A percentile compares a stretch with the other conserved stretches of the same genome.
phyloP scores from a whole-genome alignment of 2,797 vertebrate genomes.

The Sebastes nivosus region DNA sequence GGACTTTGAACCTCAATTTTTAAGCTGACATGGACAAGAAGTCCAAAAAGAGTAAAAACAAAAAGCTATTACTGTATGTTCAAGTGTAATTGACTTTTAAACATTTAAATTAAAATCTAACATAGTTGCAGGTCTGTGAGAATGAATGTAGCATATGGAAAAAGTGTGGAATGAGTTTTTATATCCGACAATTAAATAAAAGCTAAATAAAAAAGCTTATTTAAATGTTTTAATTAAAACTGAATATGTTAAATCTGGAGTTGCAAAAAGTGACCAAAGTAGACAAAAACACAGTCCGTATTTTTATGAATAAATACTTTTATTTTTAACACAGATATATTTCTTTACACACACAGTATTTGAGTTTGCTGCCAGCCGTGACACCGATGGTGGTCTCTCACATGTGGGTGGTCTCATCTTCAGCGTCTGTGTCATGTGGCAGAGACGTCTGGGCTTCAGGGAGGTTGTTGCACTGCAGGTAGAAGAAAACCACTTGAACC shows the following conservation, averaged over 20 bases:
- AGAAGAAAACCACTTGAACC: constrained; percentile 81
- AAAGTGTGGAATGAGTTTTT: background rate
- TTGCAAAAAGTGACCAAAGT: background rate
- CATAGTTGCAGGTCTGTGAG: background rate
- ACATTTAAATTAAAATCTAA: background rate
- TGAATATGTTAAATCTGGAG: background rate
- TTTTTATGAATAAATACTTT: constrained; percentile 60
- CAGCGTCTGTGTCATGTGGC: constrained; percentile 69
- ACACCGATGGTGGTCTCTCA: constrained; percentile 71
- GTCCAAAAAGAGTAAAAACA: background rate
- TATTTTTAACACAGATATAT: background rate
- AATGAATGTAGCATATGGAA: background rate
- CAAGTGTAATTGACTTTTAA: background rate
- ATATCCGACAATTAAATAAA: background rate
- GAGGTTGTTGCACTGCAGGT: constrained; percentile 79
- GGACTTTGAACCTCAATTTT: background rate
- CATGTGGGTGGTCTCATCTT: constrained; percentile 71
- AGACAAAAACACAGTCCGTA: background rate
- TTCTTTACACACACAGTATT: background rate
- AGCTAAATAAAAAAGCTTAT: background rate
- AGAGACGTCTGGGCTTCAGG: constrained; percentile 71
- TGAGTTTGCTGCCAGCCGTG: background rate
- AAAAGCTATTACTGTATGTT: background rate
- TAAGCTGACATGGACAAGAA: background rate
- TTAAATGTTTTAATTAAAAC: background rate